Percentiles rank a stretch among this genome's conserved stretches.
Evolutionary conservation across 1,140 invertebrate genomes (phyloP).

Genomic region (Kradibia gibbosae): DNA sequence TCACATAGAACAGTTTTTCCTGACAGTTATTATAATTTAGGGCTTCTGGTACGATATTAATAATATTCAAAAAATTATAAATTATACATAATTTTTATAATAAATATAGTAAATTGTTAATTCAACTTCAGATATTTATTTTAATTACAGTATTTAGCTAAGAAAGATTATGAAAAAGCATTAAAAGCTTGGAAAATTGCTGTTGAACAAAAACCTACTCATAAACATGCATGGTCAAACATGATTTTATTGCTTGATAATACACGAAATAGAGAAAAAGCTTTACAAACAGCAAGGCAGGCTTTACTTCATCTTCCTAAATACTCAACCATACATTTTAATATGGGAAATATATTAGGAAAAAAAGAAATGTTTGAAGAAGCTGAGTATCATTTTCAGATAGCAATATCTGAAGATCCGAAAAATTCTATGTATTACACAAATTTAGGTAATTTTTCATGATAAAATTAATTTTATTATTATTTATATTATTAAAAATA

Average conservation of each 20-base stretch:
- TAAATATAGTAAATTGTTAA: too few species aligned
- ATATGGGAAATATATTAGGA: slow-evolving; percentile 90
- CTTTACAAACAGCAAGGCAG: slow-evolving; percentile 78
- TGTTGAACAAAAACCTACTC: slow-evolving; percentile 82
- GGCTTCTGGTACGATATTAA: slow-evolving; percentile 82
- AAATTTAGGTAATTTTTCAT: slow-evolving; percentile 83
- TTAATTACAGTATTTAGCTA: slow-evolving; percentile 77
- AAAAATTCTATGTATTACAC: slow-evolving; percentile 82
- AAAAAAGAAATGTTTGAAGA: slow-evolving; percentile 83
- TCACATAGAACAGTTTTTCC: slow-evolving; percentile 86
- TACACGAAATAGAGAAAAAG: slow-evolving; percentile 78
- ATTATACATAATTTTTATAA: not conserved
- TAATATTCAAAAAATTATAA: slow-evolving; percentile 41
- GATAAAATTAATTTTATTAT: not conserved
- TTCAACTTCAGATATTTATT: slow-evolving; percentile 41
- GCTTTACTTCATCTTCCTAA: slow-evolving; percentile 81
- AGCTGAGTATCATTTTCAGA: slow-evolving; percentile 86
- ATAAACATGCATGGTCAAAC: slow-evolving; percentile 92
- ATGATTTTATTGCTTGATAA: slow-evolving; percentile 91
- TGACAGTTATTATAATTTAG: slow-evolving; percentile 95
- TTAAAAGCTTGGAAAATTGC: slow-evolving; percentile 85
- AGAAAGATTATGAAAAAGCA: slow-evolving; percentile 75
- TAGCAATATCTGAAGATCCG: slow-evolving; percentile 81
- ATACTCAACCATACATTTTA: slow-evolving; percentile 86
- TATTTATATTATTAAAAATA: slow-evolving; percentile 36